Evolutionary conservation across 2,888 invertebrate genomes (phyloP), one percentile per base, ranked within the genome.

Genomic region (Lacanobia oleracea): DNA sequence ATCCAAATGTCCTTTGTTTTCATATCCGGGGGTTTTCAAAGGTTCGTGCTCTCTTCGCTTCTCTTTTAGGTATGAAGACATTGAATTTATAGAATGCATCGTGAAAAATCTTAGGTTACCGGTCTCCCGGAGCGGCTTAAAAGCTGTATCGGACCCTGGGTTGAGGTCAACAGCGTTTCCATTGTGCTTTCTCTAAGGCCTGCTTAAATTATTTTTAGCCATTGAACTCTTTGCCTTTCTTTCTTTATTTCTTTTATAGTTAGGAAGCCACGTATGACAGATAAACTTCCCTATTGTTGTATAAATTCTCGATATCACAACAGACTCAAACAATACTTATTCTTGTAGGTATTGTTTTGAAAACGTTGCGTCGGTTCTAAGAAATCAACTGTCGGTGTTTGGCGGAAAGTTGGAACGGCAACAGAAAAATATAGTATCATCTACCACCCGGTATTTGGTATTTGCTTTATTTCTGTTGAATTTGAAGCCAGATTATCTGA

Each of bases 241-340:
- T 43, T 27, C 27, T 27, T 27, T 27, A 27, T 27, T 1, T 43
- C 43, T 43, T 43, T 43, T 23, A 60, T 60, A 23, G 60, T 60
- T 60, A 23, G 0, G 43, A 43, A 16, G 10, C 63, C 37, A 37
- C 63, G 50, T 51, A 37, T 37, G 37, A 10, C 63, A 16, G 63
- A 63, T 63, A 63, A 51, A 33, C 48, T 37, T 61, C 10, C 21
- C 51, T 21, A 63, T 63, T 63, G 63, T 63, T 37, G 10, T 37
- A 63, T 51, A 16, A 12, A 51, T 51, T 63, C 63, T 51, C 9
- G 37, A 21, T 51, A 51, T 37, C 63, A 63, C 50, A 37, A 37
- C 51, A 37, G 12, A 21, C 61, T 45, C 21, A 51, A 37, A 63
- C 63, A 63, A 63, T 63, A 37, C 62, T 33, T 33, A 62, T 62